Evolutionary conservation across 2,113 vertebrate species (phyloP), one percentile per base, ranked within the genome.

Genomic region (Campylorhamphus procurvoides): DNA sequence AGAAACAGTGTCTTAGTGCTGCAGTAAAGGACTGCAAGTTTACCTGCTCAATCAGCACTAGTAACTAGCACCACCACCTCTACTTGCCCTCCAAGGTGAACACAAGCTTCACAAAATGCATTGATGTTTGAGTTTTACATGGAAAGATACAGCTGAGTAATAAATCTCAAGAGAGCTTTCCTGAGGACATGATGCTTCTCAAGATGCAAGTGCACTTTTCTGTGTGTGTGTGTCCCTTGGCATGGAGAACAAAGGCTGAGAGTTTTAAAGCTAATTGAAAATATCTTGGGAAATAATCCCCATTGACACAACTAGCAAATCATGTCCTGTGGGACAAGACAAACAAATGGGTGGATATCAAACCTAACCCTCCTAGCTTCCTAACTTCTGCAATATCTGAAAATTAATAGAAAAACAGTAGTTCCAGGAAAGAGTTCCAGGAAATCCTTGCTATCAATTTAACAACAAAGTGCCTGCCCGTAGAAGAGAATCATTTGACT

Each of bases 211-310:
- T n/a, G 42, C 23, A n/a, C 8, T 47, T 18, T 74, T 55, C 63
- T 44, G 40, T 42, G 11, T 40, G 11, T 40, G 7, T 44, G 29
- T 60, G 24, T 56, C 37, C 40, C 27, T 85, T 89, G 69, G 62
- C 73, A 92, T 27, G 3, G 25, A 89, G 49, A 95, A 82, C 31
- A 90, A 89, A 75, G 52, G n/a, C 29, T 68, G 47, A 71, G 18
- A 64, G 25, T 58, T 84, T 82, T 69, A 13, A 84, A 95, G 63
- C 74, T 80, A 94, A 55, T 72, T 40, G 85, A 85, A 93, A 93
- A 90, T 78, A 94, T 80, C 80, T 66, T 85, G 63, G 39, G 67
- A 94, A 95, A 83, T 24, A 83, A 91, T 62, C 28, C 37, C 20
- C 25, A 88, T 1, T 66, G 44, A 79, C 58, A 69, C 18, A 35